A percentile compares a stretch with the other conserved stretches of the same genome.
Conservation (phyloP, 2,113 vertebrate species). For the Telmatochromis brichardi region DNA sequence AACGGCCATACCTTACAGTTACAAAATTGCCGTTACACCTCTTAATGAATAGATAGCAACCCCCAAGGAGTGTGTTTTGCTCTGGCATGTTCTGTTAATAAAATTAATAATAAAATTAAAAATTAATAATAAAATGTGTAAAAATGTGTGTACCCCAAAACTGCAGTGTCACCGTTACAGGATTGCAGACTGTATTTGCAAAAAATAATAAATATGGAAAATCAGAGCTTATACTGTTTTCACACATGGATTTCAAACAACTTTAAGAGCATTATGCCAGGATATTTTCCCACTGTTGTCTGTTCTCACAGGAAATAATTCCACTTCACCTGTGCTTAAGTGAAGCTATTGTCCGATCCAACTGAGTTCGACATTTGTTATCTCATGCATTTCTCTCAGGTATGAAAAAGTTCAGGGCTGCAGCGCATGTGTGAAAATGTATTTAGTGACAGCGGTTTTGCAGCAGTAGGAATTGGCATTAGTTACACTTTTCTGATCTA, state of each 20-base stretch:
- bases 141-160: too few species aligned
- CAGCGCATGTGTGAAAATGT: not conserved
- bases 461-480: constrained; percentile 23
- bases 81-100: not conserved
- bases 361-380: not conserved
- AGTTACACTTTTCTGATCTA: not conserved
- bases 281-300: not conserved
- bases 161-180: not conserved
- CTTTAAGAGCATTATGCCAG: not conserved
- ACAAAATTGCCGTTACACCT: not conserved
- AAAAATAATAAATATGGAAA: not conserved
- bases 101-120: not conserved
- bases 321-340: not conserved
- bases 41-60: not conserved
- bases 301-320: not conserved
- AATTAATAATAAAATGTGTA: too few species aligned
- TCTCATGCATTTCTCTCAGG: not conserved
- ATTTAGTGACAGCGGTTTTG: constrained; percentile 9
- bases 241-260: not conserved
- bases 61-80: not conserved
- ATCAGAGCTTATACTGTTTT: not conserved
- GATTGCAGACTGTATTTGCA: not conserved
- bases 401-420: not conserved
- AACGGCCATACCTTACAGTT: not conserved
- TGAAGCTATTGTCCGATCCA: not conserved